Evolutionary conservation across 2,888 invertebrate genomes (phyloP), one percentile per base, ranked within the genome.

Genomic region (Melanotus villosus): DNA sequence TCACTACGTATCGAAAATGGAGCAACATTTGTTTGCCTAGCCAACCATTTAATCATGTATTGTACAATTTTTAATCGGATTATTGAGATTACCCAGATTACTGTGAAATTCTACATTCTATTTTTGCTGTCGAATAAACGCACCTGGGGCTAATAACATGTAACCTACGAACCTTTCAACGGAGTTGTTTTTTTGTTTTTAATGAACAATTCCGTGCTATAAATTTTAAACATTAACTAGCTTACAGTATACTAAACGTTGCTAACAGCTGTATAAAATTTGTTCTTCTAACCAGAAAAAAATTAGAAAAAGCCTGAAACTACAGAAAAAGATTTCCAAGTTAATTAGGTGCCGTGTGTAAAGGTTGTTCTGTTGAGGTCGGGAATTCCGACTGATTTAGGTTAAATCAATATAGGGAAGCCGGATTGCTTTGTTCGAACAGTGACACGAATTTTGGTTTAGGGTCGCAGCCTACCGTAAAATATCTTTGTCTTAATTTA

Each of bases 381-480:
- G 43, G 32, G 60, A 60, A 60, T 60, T 60, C 16, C 34, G 34
- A 34, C 34, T 60, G 32, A 60, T 60, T 60, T 47, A 59, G 58
- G 58, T 59, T 59, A 43, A 59, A 59, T 59, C 58, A 59, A 59
- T 59, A 59, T 59, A 4, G 18, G 58, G n/a, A 59, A 59, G 30
- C 18, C 58, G n/a, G 43, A 59, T 59, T 59, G 30, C 43, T 59
- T 26, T 59, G 58, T 59, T 59, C 43, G 43, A 59, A 43, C 26
- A 43, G 30, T 59, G 43, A 30, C 23, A 57, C 38, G 57, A 57
- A 38, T 57, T 57, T 57, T 57, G 57, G 56, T 56, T 30, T 56
- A 52, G 52, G 52, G 52, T 52, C 52, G 21, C 36, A 36, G 23
- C 19, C 57, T 43, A 32, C 14, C 26, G 43, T 32, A 32, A 43